Conservation (phyloP, 35 echinoderm and acorn worm genomes). For the Heliocidaris tuberculata region DNA sequence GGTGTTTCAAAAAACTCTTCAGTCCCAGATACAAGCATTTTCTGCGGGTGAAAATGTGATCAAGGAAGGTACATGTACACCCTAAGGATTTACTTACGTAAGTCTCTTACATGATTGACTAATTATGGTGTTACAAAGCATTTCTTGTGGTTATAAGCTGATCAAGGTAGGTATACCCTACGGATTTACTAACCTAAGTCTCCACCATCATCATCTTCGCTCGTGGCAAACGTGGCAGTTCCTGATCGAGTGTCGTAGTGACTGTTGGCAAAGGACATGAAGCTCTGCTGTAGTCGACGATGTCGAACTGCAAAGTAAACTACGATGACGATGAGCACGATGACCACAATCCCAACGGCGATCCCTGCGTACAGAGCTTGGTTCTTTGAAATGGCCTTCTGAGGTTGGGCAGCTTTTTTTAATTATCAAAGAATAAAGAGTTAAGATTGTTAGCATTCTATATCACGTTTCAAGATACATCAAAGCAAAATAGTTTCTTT, state of each 20-base stretch:
- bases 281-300: conserved; percentile 86
- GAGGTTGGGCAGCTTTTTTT: neutral
- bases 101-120: too few species aligned
- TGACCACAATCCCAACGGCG: conserved; percentile 36
- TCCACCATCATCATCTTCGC: conserved; percentile 59
- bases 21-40: too few species aligned
- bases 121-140: neutral
- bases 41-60: too few species aligned
- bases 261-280: conserved; percentile 99
- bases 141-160: neutral
- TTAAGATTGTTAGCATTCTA: too few species aligned
- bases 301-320: conserved; percentile 87
- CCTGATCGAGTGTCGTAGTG: conserved; percentile 94
- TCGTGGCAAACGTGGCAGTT: conserved; percentile 73
- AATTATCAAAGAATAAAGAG: too few species aligned
- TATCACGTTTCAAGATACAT: too few species aligned
- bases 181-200: conserved; percentile 68
- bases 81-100: too few species aligned
- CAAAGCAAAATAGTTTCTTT: too few species aligned
- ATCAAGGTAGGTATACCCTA: neutral
- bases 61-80: too few species aligned
- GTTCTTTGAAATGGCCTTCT: neutral
- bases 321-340: conserved; percentile 62
- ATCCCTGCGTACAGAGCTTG: conserved; percentile 49
- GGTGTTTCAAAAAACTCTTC: too few species aligned